A percentile compares a stretch with the other conserved stretches of the same genome.
Conservation (phyloP, 2,888 invertebrate species). For the Amaurobius ferox region DNA sequence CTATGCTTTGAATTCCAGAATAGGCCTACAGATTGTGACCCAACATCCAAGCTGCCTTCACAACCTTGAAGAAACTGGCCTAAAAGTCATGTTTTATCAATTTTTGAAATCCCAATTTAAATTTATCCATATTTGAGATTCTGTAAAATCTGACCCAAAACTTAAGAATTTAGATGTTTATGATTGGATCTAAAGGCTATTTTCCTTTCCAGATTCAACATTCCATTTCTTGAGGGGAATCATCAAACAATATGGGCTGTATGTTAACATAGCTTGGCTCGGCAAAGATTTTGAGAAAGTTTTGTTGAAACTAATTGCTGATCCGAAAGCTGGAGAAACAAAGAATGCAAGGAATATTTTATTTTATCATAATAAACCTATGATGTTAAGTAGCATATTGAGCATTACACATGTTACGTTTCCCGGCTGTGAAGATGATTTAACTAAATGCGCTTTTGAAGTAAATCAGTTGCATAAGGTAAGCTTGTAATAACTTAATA, state of each 20-base stretch:
- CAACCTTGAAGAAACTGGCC: no score
- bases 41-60: no score
- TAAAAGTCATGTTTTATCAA: no score
- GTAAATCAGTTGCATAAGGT: slow-evolving; percentile 84
- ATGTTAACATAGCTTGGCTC: slow-evolving; percentile 84
- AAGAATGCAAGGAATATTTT: slow-evolving; percentile 79
- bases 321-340: slow-evolving; percentile 65
- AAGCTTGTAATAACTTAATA: background rate
- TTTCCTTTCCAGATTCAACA: slow-evolving; percentile 48
- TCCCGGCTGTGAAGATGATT: slow-evolving; percentile 81
- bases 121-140: no score
- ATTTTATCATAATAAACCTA: slow-evolving; percentile 84
- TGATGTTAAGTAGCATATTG: slow-evolving; percentile 76
- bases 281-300: slow-evolving; percentile 80
- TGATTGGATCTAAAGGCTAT: no score
- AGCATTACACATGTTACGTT: slow-evolving; percentile 81
- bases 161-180: no score
- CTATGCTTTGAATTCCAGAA: no score
- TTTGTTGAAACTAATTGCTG: slow-evolving; percentile 74
- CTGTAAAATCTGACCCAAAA: no score
- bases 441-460: slow-evolving; percentile 83
- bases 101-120: no score
- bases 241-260: slow-evolving; percentile 81
- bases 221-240: slow-evolving; percentile 78
- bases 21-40: no score